Base-by-base conservation (phyloP, 2,113 vertebrate species). In the Coptodon rendalli region DNA sequence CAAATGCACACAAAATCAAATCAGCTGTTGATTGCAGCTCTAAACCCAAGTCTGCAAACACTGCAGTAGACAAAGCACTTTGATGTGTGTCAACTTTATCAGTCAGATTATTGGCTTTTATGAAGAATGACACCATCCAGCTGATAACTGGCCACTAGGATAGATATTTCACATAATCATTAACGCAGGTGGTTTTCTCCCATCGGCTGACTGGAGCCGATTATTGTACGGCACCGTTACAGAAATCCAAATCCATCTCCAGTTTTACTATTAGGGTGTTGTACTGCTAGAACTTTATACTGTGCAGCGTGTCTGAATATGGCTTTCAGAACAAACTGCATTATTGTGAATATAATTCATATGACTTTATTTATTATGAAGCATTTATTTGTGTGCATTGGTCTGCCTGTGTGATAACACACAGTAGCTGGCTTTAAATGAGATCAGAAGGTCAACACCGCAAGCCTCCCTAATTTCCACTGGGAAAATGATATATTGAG, bases 161-260 rank as follows among this genome's bases (percentile, higher is more conserved):
- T 7, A 82, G 92, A 92, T 89, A 89, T 86, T 9, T 19, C 6
- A 19, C 19, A 8, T 14, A 82, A 93, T 87, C 71, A 89, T 90
- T 80, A 68, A 85, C 38, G 3, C 4, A 27, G 24, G 27, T 16
- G 17, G 29, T 36, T 80, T 38, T 54, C 11, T 36, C 52, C 29
- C 12, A 2, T 45, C 2, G 7, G 38, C 22, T 61, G 11, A 80
- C 7, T 36, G 76, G 5, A 79, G 31, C 11, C 1, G 3, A 12
- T 66, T 66, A 66, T n/a, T 7, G 31, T 66, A 36, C 8, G 2
- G 27, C 14, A 61, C 59, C 6, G 6, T 66, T 66, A 66, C 61
- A 66, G 73, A 52, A 52, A 50, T 48, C 5, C 71, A 0, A 76
- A 76, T 73, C 13, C 38, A 0, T 24, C n/a, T 27, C 36, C 63